These are phyloP conservation scores for Netelia melanura DNA, from an alignment of 2,888 invertebrate species.

Conservation along the genomic window DNA sequence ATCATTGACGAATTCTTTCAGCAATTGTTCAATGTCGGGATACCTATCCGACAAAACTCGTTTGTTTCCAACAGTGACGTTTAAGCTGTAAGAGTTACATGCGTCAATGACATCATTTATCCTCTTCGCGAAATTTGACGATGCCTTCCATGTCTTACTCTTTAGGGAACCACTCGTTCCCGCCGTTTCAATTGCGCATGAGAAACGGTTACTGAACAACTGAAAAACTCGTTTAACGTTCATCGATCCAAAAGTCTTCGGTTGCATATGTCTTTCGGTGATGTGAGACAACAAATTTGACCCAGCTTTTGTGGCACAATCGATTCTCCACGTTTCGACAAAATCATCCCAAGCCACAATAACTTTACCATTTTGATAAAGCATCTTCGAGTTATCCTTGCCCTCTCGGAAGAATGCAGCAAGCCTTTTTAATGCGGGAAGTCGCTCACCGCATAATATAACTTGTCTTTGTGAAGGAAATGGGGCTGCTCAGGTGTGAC, in stretches of 20 bases:
- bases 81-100: too few relatives aligned
- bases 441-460: conserved; percentile 36
- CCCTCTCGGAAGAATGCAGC: conserved; percentile 24
- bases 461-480: conserved; percentile 13
- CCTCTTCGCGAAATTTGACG: conserved; percentile 14
- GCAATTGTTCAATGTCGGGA: background rate
- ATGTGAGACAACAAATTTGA: conserved; percentile 32
- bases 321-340: conserved; percentile 20
- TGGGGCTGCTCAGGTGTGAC: conserved; percentile 4
- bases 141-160: conserved; percentile 19
- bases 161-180: background rate
- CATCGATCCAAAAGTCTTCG: conserved; percentile 48
- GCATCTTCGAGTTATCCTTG: background rate
- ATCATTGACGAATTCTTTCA: conserved; percentile 28
- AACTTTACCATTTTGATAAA: too few relatives aligned
- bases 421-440: conserved; percentile 43
- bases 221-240: conserved; percentile 50
- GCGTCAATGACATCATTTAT: background rate
- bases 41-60: background rate
- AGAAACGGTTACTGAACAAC: conserved; percentile 34
- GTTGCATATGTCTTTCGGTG: conserved; percentile 30
- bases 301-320: conserved; percentile 10
- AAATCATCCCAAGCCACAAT: conserved; percentile 4
- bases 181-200: conserved; percentile 31
- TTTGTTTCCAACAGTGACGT: too few relatives aligned